A percentile compares a stretch with the other conserved stretches of the same genome.
Evolutionary conservation across 2,888 invertebrate species (phyloP).

Genomic region (Tetramorium bicarinatum): DNA sequence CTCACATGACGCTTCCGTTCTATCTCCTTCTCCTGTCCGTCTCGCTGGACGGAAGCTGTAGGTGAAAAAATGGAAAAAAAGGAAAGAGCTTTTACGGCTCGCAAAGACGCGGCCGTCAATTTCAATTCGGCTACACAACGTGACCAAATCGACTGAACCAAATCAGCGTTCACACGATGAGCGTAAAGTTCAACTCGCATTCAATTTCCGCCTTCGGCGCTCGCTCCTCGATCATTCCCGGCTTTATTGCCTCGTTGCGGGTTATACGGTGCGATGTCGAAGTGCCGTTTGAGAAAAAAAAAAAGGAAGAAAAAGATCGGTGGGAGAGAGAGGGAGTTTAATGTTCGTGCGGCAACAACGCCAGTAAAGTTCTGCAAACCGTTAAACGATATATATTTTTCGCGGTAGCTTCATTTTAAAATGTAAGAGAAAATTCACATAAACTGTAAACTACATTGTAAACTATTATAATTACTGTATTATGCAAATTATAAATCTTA

Average conservation of each 20-base stretch:
- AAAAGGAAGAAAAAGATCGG: background rate
- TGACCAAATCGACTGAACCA: slow-evolving; percentile 52
- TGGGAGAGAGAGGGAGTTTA: background rate
- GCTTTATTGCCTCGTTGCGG: slow-evolving; percentile 52
- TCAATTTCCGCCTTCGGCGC: slow-evolving; percentile 74
- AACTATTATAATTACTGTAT: slow-evolving; percentile 3
- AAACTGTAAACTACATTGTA: background rate
- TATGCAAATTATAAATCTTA: background rate
- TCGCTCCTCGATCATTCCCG: slow-evolving; percentile 49
- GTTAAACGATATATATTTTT: slow-evolving; percentile 15
- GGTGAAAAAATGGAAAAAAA: slow-evolving; percentile 15
- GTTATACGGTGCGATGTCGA: slow-evolving; percentile 43
- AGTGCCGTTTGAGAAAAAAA: slow-evolving; percentile 27
- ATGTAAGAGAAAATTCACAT: slow-evolving; percentile 15
- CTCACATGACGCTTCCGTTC: background rate
- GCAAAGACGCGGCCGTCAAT: slow-evolving; percentile 40
- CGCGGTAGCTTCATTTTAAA: slow-evolving; percentile 56
- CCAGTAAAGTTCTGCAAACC: slow-evolving; percentile 7
- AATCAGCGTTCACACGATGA: slow-evolving; percentile 70
- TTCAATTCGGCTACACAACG: slow-evolving; percentile 53
- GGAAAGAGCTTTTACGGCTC: slow-evolving; percentile 34
- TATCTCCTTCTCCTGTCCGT: background rate
- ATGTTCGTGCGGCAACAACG: background rate
- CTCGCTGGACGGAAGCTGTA: background rate
- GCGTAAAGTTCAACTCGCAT: slow-evolving; percentile 74